A percentile compares a stretch with the other conserved stretches of the same genome.
phyloP scores from a whole-genome alignment of 2,113 vertebrate species.

The Protobothrops mucrosquamatus region DNA sequence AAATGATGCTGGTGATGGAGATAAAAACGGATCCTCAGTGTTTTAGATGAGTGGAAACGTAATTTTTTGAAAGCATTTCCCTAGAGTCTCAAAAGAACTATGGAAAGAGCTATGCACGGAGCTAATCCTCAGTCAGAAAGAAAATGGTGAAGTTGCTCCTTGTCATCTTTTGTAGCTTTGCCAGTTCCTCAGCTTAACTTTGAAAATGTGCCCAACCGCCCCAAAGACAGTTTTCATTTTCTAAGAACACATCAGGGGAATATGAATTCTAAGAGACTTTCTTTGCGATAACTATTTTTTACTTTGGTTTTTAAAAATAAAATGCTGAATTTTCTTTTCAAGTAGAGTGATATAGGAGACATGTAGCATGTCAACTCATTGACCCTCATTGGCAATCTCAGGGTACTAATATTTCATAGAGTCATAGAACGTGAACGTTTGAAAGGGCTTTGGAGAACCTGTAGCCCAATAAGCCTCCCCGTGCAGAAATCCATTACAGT shows the following conservation, averaged over 20 bases:
- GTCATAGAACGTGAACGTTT: neutral
- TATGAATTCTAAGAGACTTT: neutral
- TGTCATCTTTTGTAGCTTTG: neutral
- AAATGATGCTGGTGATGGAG: neutral
- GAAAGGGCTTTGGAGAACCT: neutral
- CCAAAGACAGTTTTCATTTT: neutral
- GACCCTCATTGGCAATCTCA: neutral
- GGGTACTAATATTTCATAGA: neutral
- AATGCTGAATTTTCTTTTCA: neutral
- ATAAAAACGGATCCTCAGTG: neutral
- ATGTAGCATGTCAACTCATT: neutral
- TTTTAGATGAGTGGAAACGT: neutral
- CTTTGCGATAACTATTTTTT: neutral
- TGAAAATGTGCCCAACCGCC: neutral
- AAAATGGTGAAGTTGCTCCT: neutral
- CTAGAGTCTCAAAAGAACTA: neutral
- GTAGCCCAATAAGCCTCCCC: neutral
- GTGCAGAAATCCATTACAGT: neutral
- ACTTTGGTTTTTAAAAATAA: neutral
- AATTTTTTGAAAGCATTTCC: neutral
- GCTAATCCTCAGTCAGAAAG: neutral
- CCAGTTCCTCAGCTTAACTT: neutral
- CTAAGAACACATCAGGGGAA: neutral
- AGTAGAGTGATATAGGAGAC: neutral
- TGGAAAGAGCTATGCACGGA: neutral